Evolutionary conservation across 2,888 invertebrate species (phyloP).

Genomic region (Limenitis arthemis): DNA sequence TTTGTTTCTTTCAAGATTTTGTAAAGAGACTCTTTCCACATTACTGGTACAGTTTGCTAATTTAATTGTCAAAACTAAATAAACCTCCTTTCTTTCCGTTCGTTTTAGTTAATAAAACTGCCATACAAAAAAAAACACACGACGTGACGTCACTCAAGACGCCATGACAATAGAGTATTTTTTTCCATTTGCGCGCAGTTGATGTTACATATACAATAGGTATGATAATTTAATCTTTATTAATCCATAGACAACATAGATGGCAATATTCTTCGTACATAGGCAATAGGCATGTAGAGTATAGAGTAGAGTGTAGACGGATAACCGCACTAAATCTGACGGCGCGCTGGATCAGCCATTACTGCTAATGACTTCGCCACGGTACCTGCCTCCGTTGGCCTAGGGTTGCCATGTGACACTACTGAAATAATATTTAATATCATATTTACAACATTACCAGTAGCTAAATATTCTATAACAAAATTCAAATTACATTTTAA

Average conservation of each 20-base stretch:
- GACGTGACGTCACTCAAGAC: too few species aligned
- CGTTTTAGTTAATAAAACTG: too few species aligned
- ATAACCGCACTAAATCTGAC: slow-evolving; percentile 55
- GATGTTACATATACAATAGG: neutral
- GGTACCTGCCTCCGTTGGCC: slow-evolving; percentile 43
- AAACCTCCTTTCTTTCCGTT: too few species aligned
- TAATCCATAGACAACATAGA: slow-evolving; percentile 16
- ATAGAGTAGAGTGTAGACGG: slow-evolving; percentile 33
- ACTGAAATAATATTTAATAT: neutral
- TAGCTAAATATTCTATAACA: neutral
- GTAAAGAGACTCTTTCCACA: too few species aligned
- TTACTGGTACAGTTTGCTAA: too few species aligned
- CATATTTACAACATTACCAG: neutral
- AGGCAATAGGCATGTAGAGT: neutral
- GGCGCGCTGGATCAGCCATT: slow-evolving; percentile 65
- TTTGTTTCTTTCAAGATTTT: too few species aligned
- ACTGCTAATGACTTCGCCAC: slow-evolving; percentile 71
- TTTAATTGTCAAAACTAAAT: too few species aligned
- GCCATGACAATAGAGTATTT: too few species aligned
- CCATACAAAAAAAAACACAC: too few species aligned
- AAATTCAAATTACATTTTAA: too few species aligned
- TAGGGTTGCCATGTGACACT: slow-evolving; percentile 39
- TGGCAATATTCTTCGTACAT: slow-evolving; percentile 23
- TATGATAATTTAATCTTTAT: slow-evolving; percentile 7
- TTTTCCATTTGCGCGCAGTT: too few species aligned